Evolutionary conservation across 2,797 vertebrate species (phyloP).

Genomic region (Sebastes minor): DNA sequence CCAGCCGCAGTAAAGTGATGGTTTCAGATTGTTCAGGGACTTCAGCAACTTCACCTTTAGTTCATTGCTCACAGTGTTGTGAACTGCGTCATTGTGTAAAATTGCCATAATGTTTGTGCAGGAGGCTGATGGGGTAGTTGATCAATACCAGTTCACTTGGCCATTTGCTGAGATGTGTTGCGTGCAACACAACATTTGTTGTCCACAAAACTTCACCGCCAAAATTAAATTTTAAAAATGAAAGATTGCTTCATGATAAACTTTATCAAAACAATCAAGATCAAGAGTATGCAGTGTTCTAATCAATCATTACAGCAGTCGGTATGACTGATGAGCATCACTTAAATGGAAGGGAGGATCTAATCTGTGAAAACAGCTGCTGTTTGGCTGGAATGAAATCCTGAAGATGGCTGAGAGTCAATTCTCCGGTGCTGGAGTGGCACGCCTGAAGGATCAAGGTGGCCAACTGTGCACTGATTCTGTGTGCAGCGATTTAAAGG

Average conservation of each 20-base stretch:
- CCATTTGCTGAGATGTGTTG: neutral
- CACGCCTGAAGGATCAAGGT: neutral
- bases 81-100: constrained; percentile 10
- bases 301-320: neutral
- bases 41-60: constrained; percentile 7
- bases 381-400: constrained; percentile 1
- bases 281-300: neutral
- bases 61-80: neutral
- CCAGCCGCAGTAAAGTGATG: neutral
- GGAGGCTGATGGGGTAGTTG: constrained; percentile 5
- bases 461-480: neutral
- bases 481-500: neutral
- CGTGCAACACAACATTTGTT: neutral
- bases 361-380: constrained; percentile 18
- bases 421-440: neutral
- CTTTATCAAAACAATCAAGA: neutral
- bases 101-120: constrained; percentile 6
- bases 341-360: neutral
- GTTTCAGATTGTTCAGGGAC: constrained; percentile 1
- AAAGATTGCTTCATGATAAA: neutral
- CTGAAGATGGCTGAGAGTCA: neutral
- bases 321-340: neutral
- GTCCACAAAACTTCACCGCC: neutral
- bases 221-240: neutral
- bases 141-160: constrained; percentile 19